phyloP scores from a whole-genome alignment of 2,113 vertebrate genomes.

The Apteryx owenii region DNA sequence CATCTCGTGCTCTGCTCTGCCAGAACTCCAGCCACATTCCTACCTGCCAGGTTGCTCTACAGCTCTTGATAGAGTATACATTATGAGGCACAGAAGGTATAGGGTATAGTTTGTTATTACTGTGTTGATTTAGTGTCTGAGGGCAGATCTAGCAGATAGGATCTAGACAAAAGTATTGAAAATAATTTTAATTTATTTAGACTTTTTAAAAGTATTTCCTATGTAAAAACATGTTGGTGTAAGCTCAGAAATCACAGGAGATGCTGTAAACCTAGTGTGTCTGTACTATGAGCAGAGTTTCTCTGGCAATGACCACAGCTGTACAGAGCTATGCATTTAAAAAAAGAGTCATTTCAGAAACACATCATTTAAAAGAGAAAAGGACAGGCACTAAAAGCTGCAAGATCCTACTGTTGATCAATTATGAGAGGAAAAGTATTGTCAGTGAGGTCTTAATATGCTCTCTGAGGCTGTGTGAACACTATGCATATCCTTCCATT shows the following conservation, averaged over 20 bases:
- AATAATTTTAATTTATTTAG: not conserved
- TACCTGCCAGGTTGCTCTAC: not conserved
- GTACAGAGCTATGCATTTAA: not conserved
- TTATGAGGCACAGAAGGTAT: not conserved
- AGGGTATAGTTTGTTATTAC: not conserved
- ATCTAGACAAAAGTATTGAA: not conserved
- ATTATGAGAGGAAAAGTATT: not conserved
- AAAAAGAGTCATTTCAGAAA: not conserved
- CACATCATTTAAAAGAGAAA: not conserved
- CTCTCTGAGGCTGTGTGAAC: not conserved
- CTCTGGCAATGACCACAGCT: not conserved
- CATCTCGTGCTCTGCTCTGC: not conserved
- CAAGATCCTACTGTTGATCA: not conserved
- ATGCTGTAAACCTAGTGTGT: not conserved
- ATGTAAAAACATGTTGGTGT: not conserved
- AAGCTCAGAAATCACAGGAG: not conserved
- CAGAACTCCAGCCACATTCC: not conserved
- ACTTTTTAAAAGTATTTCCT: not conserved
- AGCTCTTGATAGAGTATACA: not conserved
- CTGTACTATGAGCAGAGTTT: not conserved
- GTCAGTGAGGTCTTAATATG: not conserved
- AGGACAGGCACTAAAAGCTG: not conserved
- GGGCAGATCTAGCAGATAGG: not conserved
- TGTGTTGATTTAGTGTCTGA: not conserved
- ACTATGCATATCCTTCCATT: not conserved